Base-by-base conservation (phyloP, 2,113 vertebrate species). In the Mesembrinibis cayennensis region DNA sequence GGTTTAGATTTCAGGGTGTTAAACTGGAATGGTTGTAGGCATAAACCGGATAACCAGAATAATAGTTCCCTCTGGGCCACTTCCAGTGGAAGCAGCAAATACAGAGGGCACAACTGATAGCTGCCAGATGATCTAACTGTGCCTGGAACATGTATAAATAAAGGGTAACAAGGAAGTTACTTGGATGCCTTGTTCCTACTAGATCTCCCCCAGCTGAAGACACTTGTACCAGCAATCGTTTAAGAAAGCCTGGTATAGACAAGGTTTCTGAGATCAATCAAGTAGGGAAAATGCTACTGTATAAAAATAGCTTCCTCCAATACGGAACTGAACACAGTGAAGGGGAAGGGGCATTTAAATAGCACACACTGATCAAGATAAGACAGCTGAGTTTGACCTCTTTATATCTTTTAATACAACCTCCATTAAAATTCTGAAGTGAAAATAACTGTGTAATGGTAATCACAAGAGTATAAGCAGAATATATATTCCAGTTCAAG, bases 71-170 rank as follows among this genome's bases (percentile, higher is more conserved):
- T 80, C n/a, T 50, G 32, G 4, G 23, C 40, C 20, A 3, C 15
- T 77, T 81, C 26, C 62, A 44, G 63, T 9, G 30, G 77, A 65
- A 81, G 23, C 13, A 30, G 59, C 11, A 40, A 89, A 56, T 36
- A 25, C 0, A 49, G 9, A 10, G 25, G 25, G 4, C 45, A 25
- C 0, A 0, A 27, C 0, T 50, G 23, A 50, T 13, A 58, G 65
- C 17, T 67, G 52, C 74, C 7, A 1, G 62, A 13, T 8, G 26
- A 76, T 74, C 29, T 47, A 34, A 15, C 32, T 34, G 44, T 44
- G 44, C 20, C 56, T 44, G 58, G 18, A 71, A 82, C 15, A 6
- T 2, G 16, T 30, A 22, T 22, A 70, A 71, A 84, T 15, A 63
- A 63, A 56, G 15, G 9, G 8, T 22, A 62, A 79, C 17, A 50